Evolutionary conservation across 1,140 invertebrate species (phyloP).

Genomic region (Platyscapa corneri): DNA sequence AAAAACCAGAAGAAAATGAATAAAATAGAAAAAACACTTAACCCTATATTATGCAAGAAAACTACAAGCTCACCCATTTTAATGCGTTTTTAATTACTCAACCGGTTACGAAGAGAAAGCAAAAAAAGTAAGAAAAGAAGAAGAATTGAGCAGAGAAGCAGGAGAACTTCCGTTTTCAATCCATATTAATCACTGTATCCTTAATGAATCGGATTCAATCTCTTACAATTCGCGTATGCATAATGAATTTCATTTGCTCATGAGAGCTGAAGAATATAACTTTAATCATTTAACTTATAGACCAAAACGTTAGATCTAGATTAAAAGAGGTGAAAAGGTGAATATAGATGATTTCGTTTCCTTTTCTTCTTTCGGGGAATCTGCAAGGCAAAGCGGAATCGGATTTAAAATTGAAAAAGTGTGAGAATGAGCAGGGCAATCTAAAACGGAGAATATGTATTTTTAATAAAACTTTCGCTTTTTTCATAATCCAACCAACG

Average conservation of each 20-base stretch:
- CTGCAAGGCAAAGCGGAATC: background rate
- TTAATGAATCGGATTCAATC: conserved; percentile 23
- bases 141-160: background rate
- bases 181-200: conserved; percentile 38
- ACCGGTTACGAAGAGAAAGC: background rate
- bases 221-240: conserved; percentile 25
- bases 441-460: background rate
- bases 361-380: background rate
- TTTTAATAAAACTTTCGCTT: conserved; percentile 27
- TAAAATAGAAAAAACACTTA: conserved; percentile 15
- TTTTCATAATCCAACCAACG: conserved; percentile 2
- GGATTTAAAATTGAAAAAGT: background rate
- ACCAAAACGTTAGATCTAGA: conserved; percentile 7
- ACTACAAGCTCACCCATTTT: conserved; percentile 36
- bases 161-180: conserved; percentile 36
- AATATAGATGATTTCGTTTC: background rate
- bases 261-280: conserved; percentile 1
- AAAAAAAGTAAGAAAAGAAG: background rate
- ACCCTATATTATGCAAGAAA: conserved; percentile 1
- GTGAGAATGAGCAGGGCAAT: conserved; percentile 1
- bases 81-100: conserved; percentile 45
- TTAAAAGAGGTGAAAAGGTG: background rate
- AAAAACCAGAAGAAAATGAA: background rate
- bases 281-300: conserved; percentile 32
- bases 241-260: conserved; percentile 39